phyloP scores from a whole-genome alignment of 2,888 invertebrate species.

The Horisme vitalbata region DNA sequence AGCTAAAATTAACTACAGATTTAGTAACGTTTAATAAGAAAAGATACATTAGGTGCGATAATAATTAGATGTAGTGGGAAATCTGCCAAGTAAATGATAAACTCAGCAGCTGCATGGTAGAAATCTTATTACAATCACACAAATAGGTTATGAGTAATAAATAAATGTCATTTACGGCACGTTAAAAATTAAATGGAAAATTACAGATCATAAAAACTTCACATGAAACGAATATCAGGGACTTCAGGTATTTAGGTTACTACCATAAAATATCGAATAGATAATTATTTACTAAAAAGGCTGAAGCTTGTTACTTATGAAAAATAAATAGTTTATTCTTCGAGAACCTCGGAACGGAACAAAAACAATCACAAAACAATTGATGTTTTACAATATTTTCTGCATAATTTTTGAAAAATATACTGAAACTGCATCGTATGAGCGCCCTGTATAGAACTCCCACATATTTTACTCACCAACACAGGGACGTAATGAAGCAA shows the following conservation, averaged over 20 bases:
- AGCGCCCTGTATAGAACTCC: conserved; percentile 74
- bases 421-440: too few relatives aligned
- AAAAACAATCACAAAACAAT: too few relatives aligned
- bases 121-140: conserved; percentile 36
- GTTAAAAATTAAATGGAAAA: conserved; percentile 38
- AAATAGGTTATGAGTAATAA: conserved; percentile 22
- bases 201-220: conserved; percentile 41
- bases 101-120: conserved; percentile 24
- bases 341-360: too few relatives aligned
- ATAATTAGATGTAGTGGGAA: conserved; percentile 29
- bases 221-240: too few relatives aligned
- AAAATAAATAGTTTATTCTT: too few relatives aligned
- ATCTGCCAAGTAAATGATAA: conserved; percentile 31
- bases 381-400: too few relatives aligned
- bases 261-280: too few relatives aligned
- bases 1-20: neutral
- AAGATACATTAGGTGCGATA: conserved; percentile 10
- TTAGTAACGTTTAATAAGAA: conserved; percentile 4
- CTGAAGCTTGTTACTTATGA: too few relatives aligned
- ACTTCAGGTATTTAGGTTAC: too few relatives aligned
- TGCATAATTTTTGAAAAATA: too few relatives aligned
- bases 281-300: too few relatives aligned
- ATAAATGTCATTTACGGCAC: neutral
- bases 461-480: conserved; percentile 82
- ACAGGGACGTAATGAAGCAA: conserved; percentile 83